Evolutionary conservation across 1,140 invertebrate genomes (phyloP), one percentile per base, ranked within the genome.

Genomic region (Hormaphis cornu): DNA sequence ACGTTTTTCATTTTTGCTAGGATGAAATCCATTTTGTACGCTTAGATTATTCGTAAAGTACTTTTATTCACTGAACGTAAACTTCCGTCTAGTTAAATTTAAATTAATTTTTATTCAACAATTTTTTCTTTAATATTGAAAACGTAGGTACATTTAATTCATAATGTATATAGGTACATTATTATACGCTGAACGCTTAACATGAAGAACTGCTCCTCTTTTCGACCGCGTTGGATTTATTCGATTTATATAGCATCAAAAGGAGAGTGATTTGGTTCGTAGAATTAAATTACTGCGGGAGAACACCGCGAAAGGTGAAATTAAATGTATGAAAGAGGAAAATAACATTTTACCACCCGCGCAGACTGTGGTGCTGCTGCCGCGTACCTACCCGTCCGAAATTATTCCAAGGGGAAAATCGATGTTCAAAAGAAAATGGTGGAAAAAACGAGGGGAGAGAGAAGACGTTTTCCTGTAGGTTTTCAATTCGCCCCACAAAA

Each of bases 321-420:
- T 58, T 58, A 24, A 58, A 26, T 40, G n/a, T n/a, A 58, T 24
- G 24, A 56, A 16, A 37, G 33, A 37, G 22, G 33, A 56, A 56
- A 56, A 35, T 37, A 40, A 58, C 35, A 40, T 40, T 58, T 58
- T 24, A n/a, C n/a, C n/a, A n/a, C n/a, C n/a, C n/a, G n/a, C n/a
- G n/a, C n/a, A n/a, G n/a, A n/a, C n/a, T n/a, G n/a, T n/a, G n/a
- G n/a, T n/a, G n/a, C n/a, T n/a, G n/a, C n/a, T n/a, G n/a, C 54
- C 20, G 18, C 20, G 16, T 18, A 30, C 33, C 54, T 16, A 24
- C 8, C 12, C 20, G 37, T 24, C 12, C 20, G 37, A 40, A 58
- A 40, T 58, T 58, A 58, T 58, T 58, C 54, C 16, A 58, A 24
- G 16, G 35, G n/a, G 40, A n/a, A 58, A 58, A 37, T 10, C 35